These are phyloP conservation scores for Calameuta filiformis DNA, from an alignment of 2,888 invertebrate genomes.

Conservation along the genomic window DNA sequence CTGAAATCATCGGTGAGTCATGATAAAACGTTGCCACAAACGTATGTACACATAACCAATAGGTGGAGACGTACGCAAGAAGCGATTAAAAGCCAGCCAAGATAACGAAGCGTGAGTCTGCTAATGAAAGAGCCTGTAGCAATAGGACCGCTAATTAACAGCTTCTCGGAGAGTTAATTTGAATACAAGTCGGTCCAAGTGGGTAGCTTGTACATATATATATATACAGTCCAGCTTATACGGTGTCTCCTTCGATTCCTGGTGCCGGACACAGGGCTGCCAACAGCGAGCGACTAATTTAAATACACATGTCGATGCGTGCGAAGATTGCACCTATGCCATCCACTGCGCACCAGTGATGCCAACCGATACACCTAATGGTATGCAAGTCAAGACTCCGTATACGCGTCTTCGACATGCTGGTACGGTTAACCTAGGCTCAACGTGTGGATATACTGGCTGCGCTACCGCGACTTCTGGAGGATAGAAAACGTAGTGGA, in stretches of 20 bases:
- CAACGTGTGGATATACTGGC: not conserved
- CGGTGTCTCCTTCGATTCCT: conserved; percentile 14
- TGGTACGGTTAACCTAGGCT: not conserved
- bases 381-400: conserved; percentile 25
- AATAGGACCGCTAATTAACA: conserved; percentile 58
- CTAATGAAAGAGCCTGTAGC: conserved; percentile 50
- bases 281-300: conserved; percentile 62
- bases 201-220: conserved; percentile 11
- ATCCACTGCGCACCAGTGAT: conserved; percentile 16
- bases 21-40: not conserved
- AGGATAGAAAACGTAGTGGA: not conserved
- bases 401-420: not conserved
- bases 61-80: not conserved
- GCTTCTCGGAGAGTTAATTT: conserved; percentile 59
- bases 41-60: not conserved
- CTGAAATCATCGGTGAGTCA: not conserved
- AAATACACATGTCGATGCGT: conserved; percentile 65
- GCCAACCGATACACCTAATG: conserved; percentile 34
- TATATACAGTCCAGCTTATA: conserved; percentile 16
- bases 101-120: conserved; percentile 48
- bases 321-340: conserved; percentile 61
- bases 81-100: conserved; percentile 15
- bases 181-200: conserved; percentile 45
- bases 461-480: not conserved
- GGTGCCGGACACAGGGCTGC: conserved; percentile 36